These are phyloP conservation scores for Drosophila yooni DNA, from an alignment of 2,888 invertebrate species.

Conservation along the genomic window DNA sequence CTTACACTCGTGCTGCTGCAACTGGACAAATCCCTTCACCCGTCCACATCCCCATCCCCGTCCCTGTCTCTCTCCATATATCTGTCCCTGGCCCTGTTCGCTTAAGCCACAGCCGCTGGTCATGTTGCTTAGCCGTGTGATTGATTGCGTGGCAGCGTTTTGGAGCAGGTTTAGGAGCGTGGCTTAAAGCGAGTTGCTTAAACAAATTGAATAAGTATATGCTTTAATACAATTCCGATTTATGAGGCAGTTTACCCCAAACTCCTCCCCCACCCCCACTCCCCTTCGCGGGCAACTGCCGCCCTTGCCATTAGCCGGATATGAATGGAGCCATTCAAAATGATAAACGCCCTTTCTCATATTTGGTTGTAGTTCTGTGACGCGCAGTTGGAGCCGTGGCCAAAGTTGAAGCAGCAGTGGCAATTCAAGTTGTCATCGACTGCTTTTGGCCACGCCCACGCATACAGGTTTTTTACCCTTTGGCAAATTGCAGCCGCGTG, in stretches of 20 bases:
- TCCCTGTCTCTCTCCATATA: neutral
- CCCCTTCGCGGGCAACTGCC: neutral
- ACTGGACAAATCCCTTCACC: conserved; percentile 25
- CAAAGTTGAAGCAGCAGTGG: neutral
- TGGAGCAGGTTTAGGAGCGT: conserved; percentile 35
- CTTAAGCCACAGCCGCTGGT: conserved; percentile 51
- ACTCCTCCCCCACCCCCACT: neutral
- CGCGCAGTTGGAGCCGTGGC: conserved; percentile 8
- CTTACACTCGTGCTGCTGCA: neutral
- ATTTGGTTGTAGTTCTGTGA: conserved; percentile 2
- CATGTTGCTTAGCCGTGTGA: conserved; percentile 51
- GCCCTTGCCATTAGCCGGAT: conserved; percentile 45
- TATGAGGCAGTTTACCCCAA: conserved; percentile 43
- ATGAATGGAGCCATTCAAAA: conserved; percentile 59
- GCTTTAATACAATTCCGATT: conserved; percentile 60
- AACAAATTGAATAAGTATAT: conserved; percentile 62
- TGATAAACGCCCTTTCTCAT: conserved; percentile 50
- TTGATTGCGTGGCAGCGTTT: conserved; percentile 63
- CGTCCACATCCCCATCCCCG: neutral
- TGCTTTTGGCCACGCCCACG: conserved; percentile 1
- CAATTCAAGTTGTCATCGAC: conserved; percentile 26
- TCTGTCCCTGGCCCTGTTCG: conserved; percentile 7
- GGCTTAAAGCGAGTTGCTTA: conserved; percentile 44
- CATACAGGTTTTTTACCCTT: neutral
- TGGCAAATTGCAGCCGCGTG: conserved; percentile 14